Conservation (phyloP, 2,888 invertebrate species). For the Choreutis nemorana region DNA sequence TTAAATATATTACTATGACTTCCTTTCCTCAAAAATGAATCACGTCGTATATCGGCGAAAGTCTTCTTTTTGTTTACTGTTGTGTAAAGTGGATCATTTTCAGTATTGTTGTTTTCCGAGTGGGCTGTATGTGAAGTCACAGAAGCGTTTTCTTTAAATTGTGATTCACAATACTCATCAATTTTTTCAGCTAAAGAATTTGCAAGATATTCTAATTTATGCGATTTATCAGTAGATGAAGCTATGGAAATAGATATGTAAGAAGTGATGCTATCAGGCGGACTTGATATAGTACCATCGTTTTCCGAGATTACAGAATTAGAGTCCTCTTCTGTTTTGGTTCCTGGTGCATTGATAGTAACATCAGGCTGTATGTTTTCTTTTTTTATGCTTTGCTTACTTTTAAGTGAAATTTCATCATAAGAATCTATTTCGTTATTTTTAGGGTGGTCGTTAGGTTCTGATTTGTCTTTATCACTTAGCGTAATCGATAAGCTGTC, state of each 20-base stretch:
- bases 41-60: conserved; percentile 56
- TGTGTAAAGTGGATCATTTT: conserved; percentile 49
- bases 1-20: conserved; percentile 32
- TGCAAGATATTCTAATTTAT: conserved; percentile 57
- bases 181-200: conserved; percentile 62
- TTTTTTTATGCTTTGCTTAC: conserved; percentile 21
- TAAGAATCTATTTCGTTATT: conserved; percentile 24
- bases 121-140: conserved; percentile 27
- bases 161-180: conserved; percentile 60
- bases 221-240: conserved; percentile 54
- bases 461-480: conserved; percentile 37
- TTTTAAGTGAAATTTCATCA: conserved; percentile 34
- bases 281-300: conserved; percentile 56
- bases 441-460: conserved; percentile 17
- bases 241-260: conserved; percentile 60
- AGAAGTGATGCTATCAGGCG: conserved; percentile 58
- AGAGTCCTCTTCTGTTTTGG: conserved; percentile 28
- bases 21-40: conserved; percentile 39
- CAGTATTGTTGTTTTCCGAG: conserved; percentile 31
- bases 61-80: conserved; percentile 61
- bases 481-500: conserved; percentile 42
- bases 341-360: conserved; percentile 12
- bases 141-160: conserved; percentile 42
- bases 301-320: conserved; percentile 53
- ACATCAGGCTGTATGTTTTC: conserved; percentile 15